phyloP scores from a whole-genome alignment of 2,888 invertebrate genomes.

The Hyppa rectilinea region DNA sequence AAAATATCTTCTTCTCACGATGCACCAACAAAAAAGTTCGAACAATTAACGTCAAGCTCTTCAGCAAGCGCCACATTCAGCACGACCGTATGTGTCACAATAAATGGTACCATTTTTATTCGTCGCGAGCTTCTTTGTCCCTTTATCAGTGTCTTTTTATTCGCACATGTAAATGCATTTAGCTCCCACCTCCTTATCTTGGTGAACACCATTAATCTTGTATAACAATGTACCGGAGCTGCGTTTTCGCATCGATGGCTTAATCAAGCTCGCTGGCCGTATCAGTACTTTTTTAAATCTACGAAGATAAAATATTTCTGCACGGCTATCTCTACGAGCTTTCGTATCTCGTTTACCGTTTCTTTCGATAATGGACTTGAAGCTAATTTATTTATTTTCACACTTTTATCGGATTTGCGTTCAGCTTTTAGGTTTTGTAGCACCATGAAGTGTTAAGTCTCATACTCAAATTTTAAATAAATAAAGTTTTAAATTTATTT shows the following conservation, averaged over 20 bases:
- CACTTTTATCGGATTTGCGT: constrained; percentile 48
- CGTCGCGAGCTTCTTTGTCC: constrained; percentile 84
- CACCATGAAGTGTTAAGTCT: constrained; percentile 25
- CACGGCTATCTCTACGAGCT: constrained; percentile 60
- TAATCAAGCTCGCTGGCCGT: constrained; percentile 82
- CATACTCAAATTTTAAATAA: no score
- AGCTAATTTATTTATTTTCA: constrained; percentile 51
- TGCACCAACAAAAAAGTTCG: not conserved
- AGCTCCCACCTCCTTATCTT: constrained; percentile 88
- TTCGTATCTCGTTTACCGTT: constrained; percentile 58
- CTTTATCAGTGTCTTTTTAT: constrained; percentile 87
- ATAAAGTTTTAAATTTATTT: no score
- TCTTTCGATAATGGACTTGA: constrained; percentile 52
- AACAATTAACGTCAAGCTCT: constrained; percentile 14
- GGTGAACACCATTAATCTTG: constrained; percentile 89
- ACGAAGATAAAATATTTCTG: constrained; percentile 71
- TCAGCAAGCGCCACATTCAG: constrained; percentile 27
- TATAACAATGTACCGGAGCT: constrained; percentile 87
- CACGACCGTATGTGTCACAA: constrained; percentile 67
- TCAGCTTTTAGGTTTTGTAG: constrained; percentile 20
- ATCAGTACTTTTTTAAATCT: constrained; percentile 78
- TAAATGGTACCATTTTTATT: constrained; percentile 79
- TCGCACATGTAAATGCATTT: constrained; percentile 91
- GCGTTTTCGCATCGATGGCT: constrained; percentile 84
- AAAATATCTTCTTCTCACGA: not conserved